Evolutionary conservation across 2,113 vertebrate species (phyloP).

Genomic region (Budorcas taxicolor): DNA sequence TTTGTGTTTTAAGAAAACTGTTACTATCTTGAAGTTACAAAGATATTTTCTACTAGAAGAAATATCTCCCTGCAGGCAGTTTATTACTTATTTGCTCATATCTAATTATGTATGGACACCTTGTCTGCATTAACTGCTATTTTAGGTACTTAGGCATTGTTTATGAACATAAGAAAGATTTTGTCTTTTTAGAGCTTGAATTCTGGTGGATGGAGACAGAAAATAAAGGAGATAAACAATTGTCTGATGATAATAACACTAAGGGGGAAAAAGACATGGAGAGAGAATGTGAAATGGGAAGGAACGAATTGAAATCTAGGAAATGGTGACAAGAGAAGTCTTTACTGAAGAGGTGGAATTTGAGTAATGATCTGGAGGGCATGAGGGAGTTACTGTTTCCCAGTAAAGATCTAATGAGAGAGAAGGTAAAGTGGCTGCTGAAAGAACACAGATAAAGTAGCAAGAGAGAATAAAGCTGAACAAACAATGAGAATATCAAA

Average conservation of each 20-base stretch:
- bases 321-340: not conserved
- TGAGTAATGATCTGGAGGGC: not conserved
- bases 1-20: not conserved
- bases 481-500: not conserved
- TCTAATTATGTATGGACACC: not conserved
- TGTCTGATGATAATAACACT: not conserved
- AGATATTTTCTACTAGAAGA: not conserved
- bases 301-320: not conserved
- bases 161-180: not conserved
- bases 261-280: not conserved
- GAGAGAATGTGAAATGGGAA: not conserved
- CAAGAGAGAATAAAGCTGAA: not conserved
- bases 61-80: not conserved
- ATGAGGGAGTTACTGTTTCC: not conserved
- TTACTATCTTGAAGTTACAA: not conserved
- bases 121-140: not conserved
- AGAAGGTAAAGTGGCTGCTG: not conserved
- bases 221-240: not conserved
- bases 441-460: not conserved
- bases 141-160: not conserved
- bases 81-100: not conserved
- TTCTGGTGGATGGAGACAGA: not conserved
- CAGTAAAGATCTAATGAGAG: not conserved
- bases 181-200: not conserved
- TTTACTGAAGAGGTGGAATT: not conserved